phyloP scores from a whole-genome alignment of 2,113 vertebrate genomes.

The Nanger granti region DNA sequence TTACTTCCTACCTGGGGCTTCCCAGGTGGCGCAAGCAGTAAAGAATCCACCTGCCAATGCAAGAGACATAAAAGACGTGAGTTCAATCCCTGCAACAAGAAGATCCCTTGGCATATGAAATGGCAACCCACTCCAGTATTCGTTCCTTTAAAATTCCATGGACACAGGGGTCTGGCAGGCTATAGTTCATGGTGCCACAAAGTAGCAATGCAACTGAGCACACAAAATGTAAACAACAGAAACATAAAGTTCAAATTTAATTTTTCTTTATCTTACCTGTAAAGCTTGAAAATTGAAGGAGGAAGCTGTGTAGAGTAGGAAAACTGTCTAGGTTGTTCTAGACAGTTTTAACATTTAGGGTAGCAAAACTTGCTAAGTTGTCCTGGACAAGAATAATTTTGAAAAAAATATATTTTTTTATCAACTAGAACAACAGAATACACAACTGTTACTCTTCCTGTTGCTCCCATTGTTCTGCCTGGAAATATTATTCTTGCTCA shows the following conservation, averaged over 20 bases:
- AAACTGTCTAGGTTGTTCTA: background rate
- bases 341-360: background rate
- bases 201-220: background rate
- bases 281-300: background rate
- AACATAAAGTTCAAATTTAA: background rate
- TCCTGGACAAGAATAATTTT: background rate
- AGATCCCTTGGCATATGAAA: background rate
- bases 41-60: background rate
- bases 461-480: background rate
- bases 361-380: background rate
- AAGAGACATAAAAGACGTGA: background rate
- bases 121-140: background rate
- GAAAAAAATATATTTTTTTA: background rate
- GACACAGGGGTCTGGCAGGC: background rate
- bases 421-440: background rate
- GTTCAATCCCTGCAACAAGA: background rate
- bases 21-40: fast-evolving
- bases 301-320: fast-evolving
- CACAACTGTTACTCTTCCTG: background rate
- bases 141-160: background rate
- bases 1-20: background rate
- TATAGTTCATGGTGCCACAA: background rate
- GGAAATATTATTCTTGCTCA: background rate
- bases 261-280: background rate
- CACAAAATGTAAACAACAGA: background rate